Conservation (phyloP, 2,888 invertebrate species). For the Amaurobius ferox region DNA sequence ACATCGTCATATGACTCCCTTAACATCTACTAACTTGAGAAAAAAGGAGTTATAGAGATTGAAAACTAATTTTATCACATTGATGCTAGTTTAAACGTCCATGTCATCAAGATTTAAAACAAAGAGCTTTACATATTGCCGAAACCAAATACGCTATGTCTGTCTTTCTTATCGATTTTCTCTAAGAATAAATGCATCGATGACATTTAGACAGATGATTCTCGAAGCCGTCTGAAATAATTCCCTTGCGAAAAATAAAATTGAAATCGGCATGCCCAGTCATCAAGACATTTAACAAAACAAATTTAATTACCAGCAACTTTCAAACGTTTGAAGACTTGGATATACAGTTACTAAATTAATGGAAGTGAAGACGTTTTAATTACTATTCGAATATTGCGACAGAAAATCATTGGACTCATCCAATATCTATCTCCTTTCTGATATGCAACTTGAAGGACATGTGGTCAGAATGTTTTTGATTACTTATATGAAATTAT, state of each 20-base stretch:
- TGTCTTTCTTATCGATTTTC: neutral
- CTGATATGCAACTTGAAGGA: neutral
- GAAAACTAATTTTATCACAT: no score
- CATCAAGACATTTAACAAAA: neutral
- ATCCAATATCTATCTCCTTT: neutral
- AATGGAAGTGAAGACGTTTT: neutral
- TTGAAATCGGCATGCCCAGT: neutral
- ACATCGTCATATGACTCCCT: no score
- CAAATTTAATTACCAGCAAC: neutral
- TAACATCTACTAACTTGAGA: no score
- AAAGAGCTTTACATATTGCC: no score
- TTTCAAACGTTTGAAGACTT: neutral
- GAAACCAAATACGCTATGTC: no score
- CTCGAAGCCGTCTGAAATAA: neutral
- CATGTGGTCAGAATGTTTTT: neutral
- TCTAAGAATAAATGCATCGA: neutral
- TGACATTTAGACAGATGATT: neutral
- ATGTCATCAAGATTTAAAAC: no score
- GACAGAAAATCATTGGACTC: neutral
- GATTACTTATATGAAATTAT: neutral
- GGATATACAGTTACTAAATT: neutral
- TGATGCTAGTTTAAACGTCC: no score
- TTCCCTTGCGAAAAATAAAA: neutral
- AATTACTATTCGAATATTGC: neutral
- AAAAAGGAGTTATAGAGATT: no score